Percentiles rank a stretch among this genome's conserved stretches.
Evolutionary conservation across 2,888 invertebrate genomes (phyloP).

Genomic region (Parapristionchus giblindavisi): DNA sequence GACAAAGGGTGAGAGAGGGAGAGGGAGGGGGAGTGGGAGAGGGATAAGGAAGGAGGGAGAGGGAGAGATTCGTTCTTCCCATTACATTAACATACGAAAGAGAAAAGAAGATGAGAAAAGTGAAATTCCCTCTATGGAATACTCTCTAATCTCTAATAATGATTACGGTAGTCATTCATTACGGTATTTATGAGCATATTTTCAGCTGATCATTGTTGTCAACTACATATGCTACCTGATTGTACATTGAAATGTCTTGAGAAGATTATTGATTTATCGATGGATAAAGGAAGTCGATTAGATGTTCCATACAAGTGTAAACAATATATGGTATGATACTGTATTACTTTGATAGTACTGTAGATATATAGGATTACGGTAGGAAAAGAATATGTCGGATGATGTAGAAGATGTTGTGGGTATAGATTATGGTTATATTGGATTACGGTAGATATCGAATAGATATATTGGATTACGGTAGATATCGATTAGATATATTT

Average conservation of each 20-base stretch:
- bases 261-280: neutral
- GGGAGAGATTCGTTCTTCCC: neutral
- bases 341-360: neutral
- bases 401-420: too few species aligned
- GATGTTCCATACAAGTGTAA: constrained; percentile 28
- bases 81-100: constrained; percentile 20
- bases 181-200: neutral
- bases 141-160: neutral
- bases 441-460: too few species aligned
- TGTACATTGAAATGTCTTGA: constrained; percentile 20
- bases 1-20: neutral
- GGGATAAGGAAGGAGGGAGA: neutral
- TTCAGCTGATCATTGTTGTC: constrained; percentile 25
- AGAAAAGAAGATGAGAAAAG: too few species aligned
- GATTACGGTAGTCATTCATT: neutral
- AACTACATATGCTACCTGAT: constrained; percentile 8
- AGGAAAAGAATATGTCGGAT: too few species aligned
- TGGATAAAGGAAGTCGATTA: constrained; percentile 29
- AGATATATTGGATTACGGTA: neutral
- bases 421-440: too few species aligned
- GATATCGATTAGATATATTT: neutral
- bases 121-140: neutral
- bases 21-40: neutral
- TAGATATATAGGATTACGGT: too few species aligned
- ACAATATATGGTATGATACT: neutral